Conservation (phyloP, 2,113 vertebrate genomes). For the Microcebus murinus region DNA sequence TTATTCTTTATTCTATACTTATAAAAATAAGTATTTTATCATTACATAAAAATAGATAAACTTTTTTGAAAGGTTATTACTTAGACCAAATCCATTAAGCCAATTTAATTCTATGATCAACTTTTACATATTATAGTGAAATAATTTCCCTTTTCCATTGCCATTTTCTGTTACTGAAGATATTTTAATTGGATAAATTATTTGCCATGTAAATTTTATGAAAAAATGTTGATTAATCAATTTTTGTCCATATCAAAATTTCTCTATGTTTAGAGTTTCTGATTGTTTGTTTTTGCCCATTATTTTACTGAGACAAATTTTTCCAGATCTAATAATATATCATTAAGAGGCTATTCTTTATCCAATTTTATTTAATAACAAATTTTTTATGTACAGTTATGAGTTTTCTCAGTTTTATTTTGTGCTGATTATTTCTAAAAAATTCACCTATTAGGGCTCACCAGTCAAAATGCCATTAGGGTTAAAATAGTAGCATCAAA, state of each 20-base stretch:
- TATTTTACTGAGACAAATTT: neutral
- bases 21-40: neutral
- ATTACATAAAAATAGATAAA: neutral
- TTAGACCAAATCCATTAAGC: neutral
- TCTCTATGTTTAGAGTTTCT: neutral
- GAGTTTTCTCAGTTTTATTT: neutral
- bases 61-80: neutral
- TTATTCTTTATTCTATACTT: neutral
- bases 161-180: constrained; percentile 24
- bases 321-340: neutral
- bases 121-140: neutral
- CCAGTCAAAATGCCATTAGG: neutral
- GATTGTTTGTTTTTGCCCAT: neutral
- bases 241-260: neutral
- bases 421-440: neutral
- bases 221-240: neutral
- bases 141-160: neutral
- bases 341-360: neutral
- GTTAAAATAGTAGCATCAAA: neutral
- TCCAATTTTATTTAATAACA: neutral
- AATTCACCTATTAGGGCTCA: neutral
- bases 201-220: neutral
- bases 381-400: neutral
- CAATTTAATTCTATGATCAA: neutral
- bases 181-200: neutral